phyloP scores from a whole-genome alignment of 2,888 invertebrate species.

The Gymnocheta viridis region DNA sequence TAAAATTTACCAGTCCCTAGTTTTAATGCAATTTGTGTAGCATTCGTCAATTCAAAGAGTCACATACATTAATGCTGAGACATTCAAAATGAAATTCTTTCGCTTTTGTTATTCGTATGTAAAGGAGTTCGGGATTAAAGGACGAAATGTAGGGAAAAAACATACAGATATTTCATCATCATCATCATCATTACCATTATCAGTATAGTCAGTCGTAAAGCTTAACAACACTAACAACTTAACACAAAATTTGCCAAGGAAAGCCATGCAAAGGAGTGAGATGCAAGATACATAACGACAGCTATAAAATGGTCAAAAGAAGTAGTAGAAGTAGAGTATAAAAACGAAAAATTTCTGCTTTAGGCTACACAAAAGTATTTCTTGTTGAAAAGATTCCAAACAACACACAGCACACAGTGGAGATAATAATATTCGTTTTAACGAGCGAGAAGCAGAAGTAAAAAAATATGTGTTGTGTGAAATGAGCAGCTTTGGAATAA shows the following conservation, averaged over 20 bases:
- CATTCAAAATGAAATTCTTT: constrained; percentile 51
- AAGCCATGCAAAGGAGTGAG: constrained; percentile 26
- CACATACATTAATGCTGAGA: constrained; percentile 21
- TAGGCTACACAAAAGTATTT: constrained; percentile 20
- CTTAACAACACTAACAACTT: constrained; percentile 58
- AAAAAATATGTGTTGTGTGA: too few species aligned
- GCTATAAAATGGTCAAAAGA: constrained; percentile 44
- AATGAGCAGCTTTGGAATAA: too few species aligned
- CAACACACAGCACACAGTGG: constrained; percentile 19
- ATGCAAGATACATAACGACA: constrained; percentile 36
- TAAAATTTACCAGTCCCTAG: constrained; percentile 29
- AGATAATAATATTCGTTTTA: not conserved
- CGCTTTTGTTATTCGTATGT: constrained; percentile 11
- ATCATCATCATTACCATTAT: constrained; percentile 64
- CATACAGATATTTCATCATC: constrained; percentile 66
- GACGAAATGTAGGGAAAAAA: not conserved
- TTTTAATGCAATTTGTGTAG: constrained; percentile 66
- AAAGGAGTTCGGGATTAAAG: constrained; percentile 20
- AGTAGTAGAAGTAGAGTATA: not conserved
- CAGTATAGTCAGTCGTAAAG: constrained; percentile 52
- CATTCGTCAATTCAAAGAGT: constrained; percentile 61
- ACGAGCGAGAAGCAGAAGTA: not conserved
- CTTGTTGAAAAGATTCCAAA: not conserved
- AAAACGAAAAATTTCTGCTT: constrained; percentile 37
- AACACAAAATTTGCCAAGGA: constrained; percentile 29